These are phyloP conservation scores for Aleiodes sp. DNA, from an alignment of 1,140 invertebrate species.

Conservation along the genomic window DNA sequence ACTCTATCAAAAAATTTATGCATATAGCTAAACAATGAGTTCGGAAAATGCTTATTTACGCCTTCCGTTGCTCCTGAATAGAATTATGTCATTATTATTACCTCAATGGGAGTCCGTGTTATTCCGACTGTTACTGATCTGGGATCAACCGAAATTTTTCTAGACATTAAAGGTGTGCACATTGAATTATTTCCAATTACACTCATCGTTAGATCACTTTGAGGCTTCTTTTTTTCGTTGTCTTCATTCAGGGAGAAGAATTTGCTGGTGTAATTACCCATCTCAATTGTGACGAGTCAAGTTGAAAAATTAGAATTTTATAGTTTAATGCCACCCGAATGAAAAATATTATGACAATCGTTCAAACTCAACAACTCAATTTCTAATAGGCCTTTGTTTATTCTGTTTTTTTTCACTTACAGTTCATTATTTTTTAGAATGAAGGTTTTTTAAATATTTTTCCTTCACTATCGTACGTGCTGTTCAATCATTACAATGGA, in stretches of 20 bases:
- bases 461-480: too few relatives aligned
- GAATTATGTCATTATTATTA: too few relatives aligned
- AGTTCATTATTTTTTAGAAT: too few relatives aligned
- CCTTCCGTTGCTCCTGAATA: not conserved
- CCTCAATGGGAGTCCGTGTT: slow-evolving; percentile 14
- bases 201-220: not conserved
- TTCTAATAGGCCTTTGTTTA: too few relatives aligned
- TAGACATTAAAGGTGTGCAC: slow-evolving; percentile 25
- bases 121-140: slow-evolving; percentile 25
- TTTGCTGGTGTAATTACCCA: slow-evolving; percentile 22
- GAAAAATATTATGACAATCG: too few relatives aligned
- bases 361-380: too few relatives aligned
- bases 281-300: not conserved
- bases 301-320: too few relatives aligned
- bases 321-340: too few relatives aligned
- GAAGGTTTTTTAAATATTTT: too few relatives aligned
- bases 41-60: not conserved
- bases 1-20: too few relatives aligned
- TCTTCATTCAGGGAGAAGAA: not conserved
- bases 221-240: not conserved
- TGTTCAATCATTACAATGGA: too few relatives aligned
- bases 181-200: slow-evolving; percentile 2
- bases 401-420: too few relatives aligned
- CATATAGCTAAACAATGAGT: not conserved
- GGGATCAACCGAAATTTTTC: slow-evolving; percentile 23